Evolutionary conservation across 2,888 invertebrate species (phyloP).

Genomic region (Gymnocheta viridis): DNA sequence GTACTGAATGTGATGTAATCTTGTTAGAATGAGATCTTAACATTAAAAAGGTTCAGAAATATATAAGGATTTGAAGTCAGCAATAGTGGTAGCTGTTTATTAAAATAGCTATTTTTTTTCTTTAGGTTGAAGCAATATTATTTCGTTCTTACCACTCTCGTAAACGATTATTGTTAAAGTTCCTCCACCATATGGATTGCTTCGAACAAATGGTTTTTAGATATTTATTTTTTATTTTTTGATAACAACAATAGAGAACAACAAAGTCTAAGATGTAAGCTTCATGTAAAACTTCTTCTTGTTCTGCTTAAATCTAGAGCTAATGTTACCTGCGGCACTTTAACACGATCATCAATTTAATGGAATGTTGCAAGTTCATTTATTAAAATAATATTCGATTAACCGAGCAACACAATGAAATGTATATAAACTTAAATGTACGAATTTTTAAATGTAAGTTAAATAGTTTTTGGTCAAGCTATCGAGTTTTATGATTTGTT

Average conservation of each 20-base stretch:
- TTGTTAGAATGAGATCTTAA: too few species aligned
- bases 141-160: neutral
- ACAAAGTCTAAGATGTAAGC: neutral
- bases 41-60: too few species aligned
- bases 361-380: slow-evolving; percentile 58
- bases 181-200: neutral
- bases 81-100: too few species aligned
- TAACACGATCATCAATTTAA: slow-evolving; percentile 65
- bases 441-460: neutral
- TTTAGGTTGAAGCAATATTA: too few species aligned
- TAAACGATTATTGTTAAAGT: neutral
- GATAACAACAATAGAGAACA: slow-evolving; percentile 27
- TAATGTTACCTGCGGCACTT: slow-evolving; percentile 58
- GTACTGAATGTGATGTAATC: too few species aligned
- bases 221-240: slow-evolving; percentile 44
- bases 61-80: too few species aligned
- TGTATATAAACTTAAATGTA: neutral
- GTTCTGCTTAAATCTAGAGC: slow-evolving; percentile 7
- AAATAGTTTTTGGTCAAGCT: slow-evolving; percentile 5
- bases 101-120: too few species aligned
- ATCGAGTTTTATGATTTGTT: too few species aligned
- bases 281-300: neutral
- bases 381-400: slow-evolving; percentile 57
- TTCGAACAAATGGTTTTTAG: slow-evolving; percentile 56
- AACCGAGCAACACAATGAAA: neutral